phyloP scores from a whole-genome alignment of 2,888 invertebrate genomes.

The Xiphydria camelus region DNA sequence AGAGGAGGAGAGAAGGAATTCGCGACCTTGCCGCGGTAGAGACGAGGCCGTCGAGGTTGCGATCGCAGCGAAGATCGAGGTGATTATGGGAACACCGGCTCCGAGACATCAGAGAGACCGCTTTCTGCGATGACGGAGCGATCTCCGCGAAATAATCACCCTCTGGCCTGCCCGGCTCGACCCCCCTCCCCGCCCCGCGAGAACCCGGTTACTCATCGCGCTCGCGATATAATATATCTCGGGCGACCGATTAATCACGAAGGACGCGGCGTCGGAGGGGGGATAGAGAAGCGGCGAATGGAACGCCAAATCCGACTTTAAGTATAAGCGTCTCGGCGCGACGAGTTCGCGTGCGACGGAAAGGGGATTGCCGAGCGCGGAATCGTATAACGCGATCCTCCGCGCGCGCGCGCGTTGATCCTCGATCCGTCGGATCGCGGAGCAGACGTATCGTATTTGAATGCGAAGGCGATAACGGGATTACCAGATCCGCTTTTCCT shows the following conservation, averaged over 20 bases:
- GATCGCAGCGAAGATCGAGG: slow-evolving; percentile 34
- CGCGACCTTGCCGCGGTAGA: slow-evolving; percentile 36
- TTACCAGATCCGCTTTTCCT: slow-evolving; percentile 1
- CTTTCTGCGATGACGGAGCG: slow-evolving; percentile 50
- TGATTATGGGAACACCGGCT: slow-evolving; percentile 42
- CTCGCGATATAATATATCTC: not conserved
- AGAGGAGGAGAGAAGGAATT: not conserved
- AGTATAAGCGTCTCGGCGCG: no score
- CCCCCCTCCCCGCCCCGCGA: slow-evolving; percentile 31
- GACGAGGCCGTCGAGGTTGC: slow-evolving; percentile 31
- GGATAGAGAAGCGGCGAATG: no score
- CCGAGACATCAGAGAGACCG: slow-evolving; percentile 44
- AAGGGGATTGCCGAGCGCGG: no score
- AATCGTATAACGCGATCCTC: no score
- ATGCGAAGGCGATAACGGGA: no score
- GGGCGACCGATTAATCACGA: not conserved
- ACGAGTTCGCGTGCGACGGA: no score
- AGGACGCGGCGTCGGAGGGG: not conserved
- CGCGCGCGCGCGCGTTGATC: no score
- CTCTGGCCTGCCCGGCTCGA: no score
- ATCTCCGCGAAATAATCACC: slow-evolving; percentile 50
- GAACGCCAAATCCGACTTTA: no score
- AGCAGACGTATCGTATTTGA: no score
- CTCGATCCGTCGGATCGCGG: no score
- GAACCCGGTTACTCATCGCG: not conserved